phyloP scores from a whole-genome alignment of 92 coral and sea anemone species.

The Porites cylindrica region DNA sequence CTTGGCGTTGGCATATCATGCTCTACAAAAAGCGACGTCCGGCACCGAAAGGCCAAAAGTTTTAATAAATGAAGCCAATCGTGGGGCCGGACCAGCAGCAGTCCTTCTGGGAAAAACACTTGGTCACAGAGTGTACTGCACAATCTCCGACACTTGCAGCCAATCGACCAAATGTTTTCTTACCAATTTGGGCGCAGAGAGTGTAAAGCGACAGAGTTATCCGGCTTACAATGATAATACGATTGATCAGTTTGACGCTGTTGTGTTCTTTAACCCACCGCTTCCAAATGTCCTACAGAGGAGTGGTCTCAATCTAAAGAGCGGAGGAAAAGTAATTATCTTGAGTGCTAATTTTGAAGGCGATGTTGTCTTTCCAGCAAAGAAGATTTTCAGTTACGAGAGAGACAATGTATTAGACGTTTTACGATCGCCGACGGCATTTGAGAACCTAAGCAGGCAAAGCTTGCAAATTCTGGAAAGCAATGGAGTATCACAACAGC shows the following conservation, averaged over 20 bases:
- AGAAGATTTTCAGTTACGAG: slow-evolving; percentile 9
- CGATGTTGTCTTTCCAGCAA: slow-evolving; percentile 28
- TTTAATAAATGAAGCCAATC: slow-evolving; percentile 65
- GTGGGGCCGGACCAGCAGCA: slow-evolving; percentile 67
- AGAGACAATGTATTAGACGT: slow-evolving; percentile 37
- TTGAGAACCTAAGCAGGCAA: slow-evolving; percentile 42
- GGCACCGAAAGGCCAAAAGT: not conserved
- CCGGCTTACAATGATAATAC: not conserved
- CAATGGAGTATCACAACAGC: slow-evolving; percentile 27
- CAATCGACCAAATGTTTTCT: slow-evolving; percentile 16
- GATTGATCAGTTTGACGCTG: slow-evolving; percentile 24
- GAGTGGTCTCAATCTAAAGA: slow-evolving; percentile 28
- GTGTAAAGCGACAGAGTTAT: slow-evolving; percentile 29
- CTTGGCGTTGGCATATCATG: slow-evolving; percentile 57
- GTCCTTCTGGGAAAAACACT: slow-evolving; percentile 51
- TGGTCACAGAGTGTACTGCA: slow-evolving; percentile 63
- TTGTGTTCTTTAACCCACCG: slow-evolving; percentile 42
- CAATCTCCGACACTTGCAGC: slow-evolving; percentile 34
- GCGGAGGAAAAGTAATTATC: slow-evolving; percentile 44
- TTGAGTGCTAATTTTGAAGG: slow-evolving; percentile 15
- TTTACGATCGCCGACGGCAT: slow-evolving; percentile 7
- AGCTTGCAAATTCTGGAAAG: slow-evolving; percentile 45
- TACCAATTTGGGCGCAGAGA: slow-evolving; percentile 43
- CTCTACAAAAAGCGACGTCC: slow-evolving; percentile 36
- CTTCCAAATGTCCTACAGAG: slow-evolving; percentile 29